Conservation (phyloP, 2,797 vertebrate species). For the Psittacula derbiana region DNA sequence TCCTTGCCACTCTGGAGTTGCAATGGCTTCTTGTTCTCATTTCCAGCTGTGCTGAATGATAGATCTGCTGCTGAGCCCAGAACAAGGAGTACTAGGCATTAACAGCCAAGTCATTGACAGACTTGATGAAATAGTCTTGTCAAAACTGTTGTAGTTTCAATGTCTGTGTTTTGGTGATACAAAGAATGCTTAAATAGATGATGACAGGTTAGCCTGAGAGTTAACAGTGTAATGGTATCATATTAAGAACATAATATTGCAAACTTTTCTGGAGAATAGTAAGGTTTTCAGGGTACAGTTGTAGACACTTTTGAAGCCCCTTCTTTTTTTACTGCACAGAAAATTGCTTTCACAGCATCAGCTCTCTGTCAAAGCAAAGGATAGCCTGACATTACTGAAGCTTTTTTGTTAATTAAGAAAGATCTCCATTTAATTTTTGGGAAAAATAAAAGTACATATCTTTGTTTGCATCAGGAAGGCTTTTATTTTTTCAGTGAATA, state of each 20-base stretch:
- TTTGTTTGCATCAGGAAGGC: not conserved
- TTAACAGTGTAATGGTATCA: not conserved
- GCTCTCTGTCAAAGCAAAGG: not conserved
- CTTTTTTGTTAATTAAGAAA: not conserved
- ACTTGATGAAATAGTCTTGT: slow-evolving; percentile 30
- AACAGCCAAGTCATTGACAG: not conserved
- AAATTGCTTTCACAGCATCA: not conserved
- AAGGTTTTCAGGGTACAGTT: not conserved
- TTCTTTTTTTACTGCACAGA: not conserved
- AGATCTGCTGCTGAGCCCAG: not conserved
- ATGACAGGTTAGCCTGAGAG: not conserved
- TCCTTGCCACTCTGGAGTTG: not conserved
- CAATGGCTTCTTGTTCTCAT: not conserved
- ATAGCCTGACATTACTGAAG: not conserved
- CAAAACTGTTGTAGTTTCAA: slow-evolving; percentile 36
- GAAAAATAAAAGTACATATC: not conserved
- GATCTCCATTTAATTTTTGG: not conserved
- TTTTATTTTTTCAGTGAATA: not conserved
- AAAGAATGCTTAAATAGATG: not conserved
- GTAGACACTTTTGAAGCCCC: not conserved
- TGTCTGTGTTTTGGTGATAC: not conserved
- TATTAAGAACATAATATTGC: not conserved
- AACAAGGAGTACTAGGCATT: not conserved
- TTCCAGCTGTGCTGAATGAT: slow-evolving; percentile 13
- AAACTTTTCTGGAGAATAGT: not conserved